Conservation (phyloP, 1,140 invertebrate genomes). For the Pogonognathellus flavescens region DNA sequence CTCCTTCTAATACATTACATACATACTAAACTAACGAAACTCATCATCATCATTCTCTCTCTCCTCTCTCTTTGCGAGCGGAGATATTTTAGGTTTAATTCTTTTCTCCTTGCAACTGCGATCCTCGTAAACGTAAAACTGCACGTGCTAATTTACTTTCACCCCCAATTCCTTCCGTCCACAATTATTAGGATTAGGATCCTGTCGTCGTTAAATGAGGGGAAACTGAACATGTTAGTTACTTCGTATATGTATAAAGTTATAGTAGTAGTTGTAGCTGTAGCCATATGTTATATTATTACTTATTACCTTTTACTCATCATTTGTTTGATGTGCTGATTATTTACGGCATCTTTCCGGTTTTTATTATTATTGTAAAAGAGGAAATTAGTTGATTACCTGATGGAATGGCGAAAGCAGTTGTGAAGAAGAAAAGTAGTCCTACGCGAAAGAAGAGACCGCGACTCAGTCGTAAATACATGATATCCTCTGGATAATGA, state of each 20-base stretch:
- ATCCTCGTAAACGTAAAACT: conserved; percentile 34
- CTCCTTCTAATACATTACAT: conserved; percentile 45
- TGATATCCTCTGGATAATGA: conserved; percentile 5
- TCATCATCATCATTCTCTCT: conserved; percentile 42
- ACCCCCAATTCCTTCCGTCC: conserved; percentile 15
- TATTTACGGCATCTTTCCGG: neutral
- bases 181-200: no score
- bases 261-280: neutral
- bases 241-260: neutral
- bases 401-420: conserved; percentile 25
- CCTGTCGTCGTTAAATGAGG: conserved; percentile 1
- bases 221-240: neutral
- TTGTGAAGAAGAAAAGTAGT: conserved; percentile 9
- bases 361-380: neutral
- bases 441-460: conserved; percentile 12
- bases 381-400: conserved; percentile 38
- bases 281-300: neutral
- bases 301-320: neutral
- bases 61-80: neutral
- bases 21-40: conserved; percentile 39
- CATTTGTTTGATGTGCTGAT: neutral
- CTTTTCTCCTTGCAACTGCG: conserved; percentile 13
- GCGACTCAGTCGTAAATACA: conserved; percentile 21
- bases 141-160: conserved; percentile 44
- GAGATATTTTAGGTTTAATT: neutral